Percentiles rank a stretch among this genome's conserved stretches.
phyloP scores from a whole-genome alignment of 1,140 invertebrate genomes.

The Bombus superbus region DNA sequence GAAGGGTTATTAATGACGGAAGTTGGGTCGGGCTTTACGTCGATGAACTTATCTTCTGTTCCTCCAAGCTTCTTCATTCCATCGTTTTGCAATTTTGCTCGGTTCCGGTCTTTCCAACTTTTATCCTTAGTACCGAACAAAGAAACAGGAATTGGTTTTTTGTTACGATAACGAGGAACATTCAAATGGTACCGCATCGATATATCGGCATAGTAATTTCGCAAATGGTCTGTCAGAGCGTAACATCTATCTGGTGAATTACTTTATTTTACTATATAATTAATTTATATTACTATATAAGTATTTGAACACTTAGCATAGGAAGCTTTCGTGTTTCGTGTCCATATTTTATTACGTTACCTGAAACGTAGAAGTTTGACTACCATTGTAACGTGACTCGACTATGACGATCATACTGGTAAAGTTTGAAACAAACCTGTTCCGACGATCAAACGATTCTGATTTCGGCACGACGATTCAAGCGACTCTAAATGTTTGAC shows the following conservation, averaged over 20 bases:
- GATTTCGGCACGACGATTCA: too few species aligned
- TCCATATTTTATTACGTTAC: too few species aligned
- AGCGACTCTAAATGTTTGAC: too few species aligned
- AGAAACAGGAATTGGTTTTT: neutral
- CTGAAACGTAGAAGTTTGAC: too few species aligned
- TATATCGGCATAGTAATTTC: neutral
- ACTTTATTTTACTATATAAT: too few species aligned
- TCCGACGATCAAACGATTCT: too few species aligned
- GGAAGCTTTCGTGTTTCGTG: too few species aligned
- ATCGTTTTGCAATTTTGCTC: neutral
- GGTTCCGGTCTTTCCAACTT: neutral
- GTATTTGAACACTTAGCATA: neutral
- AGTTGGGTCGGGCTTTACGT: constrained; percentile 18
- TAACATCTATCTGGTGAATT: too few species aligned
- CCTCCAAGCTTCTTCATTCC: neutral
- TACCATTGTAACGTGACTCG: too few species aligned
- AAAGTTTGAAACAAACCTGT: too few species aligned
- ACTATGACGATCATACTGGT: too few species aligned
- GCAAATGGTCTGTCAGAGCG: neutral
- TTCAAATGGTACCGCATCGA: neutral
- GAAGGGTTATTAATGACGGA: constrained; percentile 42
- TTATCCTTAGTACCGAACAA: neutral
- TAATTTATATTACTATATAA: too few species aligned
- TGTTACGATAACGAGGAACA: neutral
- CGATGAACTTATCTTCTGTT: constrained; percentile 14